A percentile compares a stretch with the other conserved stretches of the same genome.
These are phyloP conservation scores for Ara ararauna DNA, from an alignment of 2,797 vertebrate species.

Conservation along the genomic window DNA sequence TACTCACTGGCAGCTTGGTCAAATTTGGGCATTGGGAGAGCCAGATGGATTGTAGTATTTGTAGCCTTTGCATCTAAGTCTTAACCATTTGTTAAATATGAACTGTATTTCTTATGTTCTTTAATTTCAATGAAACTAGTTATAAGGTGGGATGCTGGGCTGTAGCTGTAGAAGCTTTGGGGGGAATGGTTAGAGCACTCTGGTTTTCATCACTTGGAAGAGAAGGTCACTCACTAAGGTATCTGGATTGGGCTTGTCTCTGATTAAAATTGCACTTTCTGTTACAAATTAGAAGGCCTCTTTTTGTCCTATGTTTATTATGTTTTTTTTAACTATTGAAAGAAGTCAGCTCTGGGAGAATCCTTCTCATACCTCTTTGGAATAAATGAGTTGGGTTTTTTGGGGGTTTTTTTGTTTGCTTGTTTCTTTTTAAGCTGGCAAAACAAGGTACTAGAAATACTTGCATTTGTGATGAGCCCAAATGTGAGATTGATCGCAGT, in stretches of 20 bases:
- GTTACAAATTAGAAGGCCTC: background rate
- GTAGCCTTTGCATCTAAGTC: background rate
- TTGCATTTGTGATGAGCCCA: constrained; percentile 4
- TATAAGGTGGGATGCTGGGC: background rate
- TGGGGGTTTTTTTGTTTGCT: background rate
- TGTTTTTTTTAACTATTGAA: background rate
- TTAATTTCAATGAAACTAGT: background rate
- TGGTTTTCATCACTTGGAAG: background rate
- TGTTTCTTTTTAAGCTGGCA: background rate
- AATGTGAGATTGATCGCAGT: background rate
- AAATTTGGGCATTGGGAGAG: background rate
- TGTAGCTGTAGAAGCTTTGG: background rate
- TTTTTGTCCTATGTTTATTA: background rate
- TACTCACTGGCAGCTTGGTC: background rate
- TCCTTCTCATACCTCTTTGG: background rate
- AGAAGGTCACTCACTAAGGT: background rate
- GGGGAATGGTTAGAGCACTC: background rate
- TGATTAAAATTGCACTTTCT: background rate
- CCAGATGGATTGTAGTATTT: background rate
- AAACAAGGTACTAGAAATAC: background rate
- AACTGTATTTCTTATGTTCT: background rate
- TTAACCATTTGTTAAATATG: background rate
- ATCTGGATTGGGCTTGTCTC: constrained; percentile 10
- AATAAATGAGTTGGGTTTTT: background rate
- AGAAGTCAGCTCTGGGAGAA: background rate